Base-by-base conservation (phyloP, 2,797 vertebrate species). In the Masticophis lateralis region DNA sequence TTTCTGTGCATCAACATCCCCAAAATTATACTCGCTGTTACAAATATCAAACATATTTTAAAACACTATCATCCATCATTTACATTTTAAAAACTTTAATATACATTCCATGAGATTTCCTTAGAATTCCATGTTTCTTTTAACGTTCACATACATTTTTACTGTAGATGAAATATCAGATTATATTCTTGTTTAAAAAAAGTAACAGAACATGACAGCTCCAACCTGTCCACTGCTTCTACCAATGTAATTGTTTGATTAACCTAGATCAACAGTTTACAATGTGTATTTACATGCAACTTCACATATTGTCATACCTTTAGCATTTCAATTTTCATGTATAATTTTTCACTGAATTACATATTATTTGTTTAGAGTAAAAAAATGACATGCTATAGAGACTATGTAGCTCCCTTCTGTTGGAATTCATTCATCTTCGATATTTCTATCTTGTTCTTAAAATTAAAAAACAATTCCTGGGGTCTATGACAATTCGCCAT, bases 321-420 rank as follows among this genome's bases (percentile, higher is more conserved):
- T 97, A 95, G 96, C 97, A 98, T 98, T 98, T 47, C 37, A 96
- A 96, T 95, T 97, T 96, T 95, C 96, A 95, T 95, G 90, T 98
- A 96, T 98, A 96, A 98, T 98, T 98, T 97, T 96, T 98, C 97
- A 95, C 94, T 93, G 95, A 97, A 97, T 96, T 97, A 96, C 96
- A 98, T 97, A 97, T 94, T 95, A 94, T 95, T 47, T 13, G 59
- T 95, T 97, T 96, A 95, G 94, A 97, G 96, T 97, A 97, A 60
- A 96, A 92, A 43, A 94, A 97, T 97, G 97, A 97, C 93, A 97
- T 83, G 93, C 94, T 92, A 28, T 94, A 88, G 90, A 61, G 94
- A 96, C 92, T 92, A 94, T 90, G 90, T 94, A 93, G 43, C 93
- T 91, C 89, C 94, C 0, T 11, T 60, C 69, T 92, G 91, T 0